phyloP scores from a whole-genome alignment of 2,113 vertebrate genomes.

The Chionomys nivalis region DNA sequence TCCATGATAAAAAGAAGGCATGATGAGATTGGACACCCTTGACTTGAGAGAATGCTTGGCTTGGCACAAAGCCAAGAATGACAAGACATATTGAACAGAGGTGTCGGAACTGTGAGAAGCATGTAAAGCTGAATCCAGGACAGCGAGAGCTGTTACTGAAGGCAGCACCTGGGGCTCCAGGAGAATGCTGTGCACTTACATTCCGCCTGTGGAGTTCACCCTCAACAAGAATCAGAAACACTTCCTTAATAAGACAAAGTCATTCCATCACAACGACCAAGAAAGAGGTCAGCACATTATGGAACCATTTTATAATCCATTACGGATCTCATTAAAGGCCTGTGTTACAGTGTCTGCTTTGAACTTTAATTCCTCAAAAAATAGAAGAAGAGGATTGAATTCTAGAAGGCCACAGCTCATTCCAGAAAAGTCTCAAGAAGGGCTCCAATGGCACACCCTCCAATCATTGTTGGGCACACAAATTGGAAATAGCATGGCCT shows the following conservation, averaged over 20 bases:
- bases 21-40: conserved; percentile 69
- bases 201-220: conserved; percentile 29
- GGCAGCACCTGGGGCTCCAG: neutral
- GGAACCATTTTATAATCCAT: conserved; percentile 13
- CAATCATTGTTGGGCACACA: neutral
- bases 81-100: conserved; percentile 70
- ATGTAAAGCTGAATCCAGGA: conserved; percentile 49
- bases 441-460: fast-evolving
- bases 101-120: conserved; percentile 73
- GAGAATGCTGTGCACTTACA: neutral
- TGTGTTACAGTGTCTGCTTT: neutral
- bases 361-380: conserved; percentile 19
- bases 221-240: neutral
- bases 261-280: neutral
- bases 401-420: neutral
- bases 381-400: neutral
- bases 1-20: conserved; percentile 70
- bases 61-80: conserved; percentile 75
- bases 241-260: conserved; percentile 25
- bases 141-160: conserved; percentile 21
- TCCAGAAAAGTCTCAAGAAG: neutral
- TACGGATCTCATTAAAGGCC: conserved; percentile 12
- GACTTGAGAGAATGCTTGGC: conserved; percentile 63
- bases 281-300: neutral
- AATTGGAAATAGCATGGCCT: neutral